Conservation (phyloP, 2,888 invertebrate genomes). For the Acholoe squamosa region DNA sequence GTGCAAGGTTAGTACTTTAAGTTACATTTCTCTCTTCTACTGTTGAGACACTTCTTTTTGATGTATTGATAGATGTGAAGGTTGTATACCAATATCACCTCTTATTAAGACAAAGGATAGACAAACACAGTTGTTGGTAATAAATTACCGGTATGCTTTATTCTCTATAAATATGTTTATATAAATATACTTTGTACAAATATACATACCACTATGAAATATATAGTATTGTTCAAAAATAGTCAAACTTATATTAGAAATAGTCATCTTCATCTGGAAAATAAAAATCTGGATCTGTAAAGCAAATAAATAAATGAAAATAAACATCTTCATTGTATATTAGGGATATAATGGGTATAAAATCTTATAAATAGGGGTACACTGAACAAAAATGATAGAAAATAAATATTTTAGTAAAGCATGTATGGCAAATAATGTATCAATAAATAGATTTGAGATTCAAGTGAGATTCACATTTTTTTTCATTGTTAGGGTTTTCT, state of each 20-base stretch:
- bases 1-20: no score
- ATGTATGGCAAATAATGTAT: background rate
- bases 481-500: background rate
- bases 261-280: background rate
- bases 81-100: no score
- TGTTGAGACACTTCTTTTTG: no score
- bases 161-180: constrained; percentile 23
- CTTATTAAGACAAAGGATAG: no score
- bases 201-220: constrained; percentile 52
- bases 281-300: background rate
- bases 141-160: background rate
- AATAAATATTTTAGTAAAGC: background rate
- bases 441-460: background rate
- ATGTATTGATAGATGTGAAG: no score
- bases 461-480: constrained; percentile 28
- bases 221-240: background rate
- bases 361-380: constrained; percentile 26
- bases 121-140: background rate
- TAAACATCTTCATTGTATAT: background rate
- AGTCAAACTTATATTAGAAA: no score
- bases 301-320: background rate
- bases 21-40: no score
- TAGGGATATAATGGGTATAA: background rate
- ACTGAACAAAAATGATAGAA: background rate
- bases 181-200: constrained; percentile 50